Conservation (phyloP, 1,140 invertebrate genomes). For the Theocolax elegans region DNA sequence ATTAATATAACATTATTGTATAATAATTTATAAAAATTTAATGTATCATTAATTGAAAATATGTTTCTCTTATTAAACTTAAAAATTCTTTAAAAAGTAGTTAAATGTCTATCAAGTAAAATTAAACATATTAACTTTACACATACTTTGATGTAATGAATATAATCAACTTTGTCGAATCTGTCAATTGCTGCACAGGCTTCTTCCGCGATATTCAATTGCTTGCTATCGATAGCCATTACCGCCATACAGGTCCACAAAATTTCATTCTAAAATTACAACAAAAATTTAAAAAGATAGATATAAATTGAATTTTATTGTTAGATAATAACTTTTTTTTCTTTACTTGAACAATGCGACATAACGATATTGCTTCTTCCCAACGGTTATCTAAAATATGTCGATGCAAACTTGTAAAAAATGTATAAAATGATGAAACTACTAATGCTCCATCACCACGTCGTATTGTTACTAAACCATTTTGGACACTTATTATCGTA, state of each 20-base stretch:
- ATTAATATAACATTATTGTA: too few relatives aligned
- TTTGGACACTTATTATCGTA: slow-evolving; percentile 80
- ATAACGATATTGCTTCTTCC: slow-evolving; percentile 82
- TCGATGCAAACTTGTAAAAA: slow-evolving; percentile 74
- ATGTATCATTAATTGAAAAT: too few relatives aligned
- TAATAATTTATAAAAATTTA: too few relatives aligned
- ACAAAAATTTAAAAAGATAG: too few relatives aligned
- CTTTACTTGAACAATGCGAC: slow-evolving; percentile 79
- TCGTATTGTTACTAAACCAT: slow-evolving; percentile 81
- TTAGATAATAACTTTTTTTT: too few relatives aligned
- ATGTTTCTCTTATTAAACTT: too few relatives aligned
- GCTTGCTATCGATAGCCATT: slow-evolving; percentile 81
- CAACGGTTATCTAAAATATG: slow-evolving; percentile 74
- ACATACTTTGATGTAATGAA: slow-evolving; percentile 80
- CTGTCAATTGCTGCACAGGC: slow-evolving; percentile 92
- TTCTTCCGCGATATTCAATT: slow-evolving; percentile 88
- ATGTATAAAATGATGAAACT: slow-evolving; percentile 74
- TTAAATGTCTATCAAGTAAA: too few relatives aligned
- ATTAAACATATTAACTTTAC: background rate
- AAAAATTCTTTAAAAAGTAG: slow-evolving; percentile 1
- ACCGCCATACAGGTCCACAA: slow-evolving; percentile 93
- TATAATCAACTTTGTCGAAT: slow-evolving; percentile 91
- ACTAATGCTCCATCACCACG: slow-evolving; percentile 78
- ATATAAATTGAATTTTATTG: too few relatives aligned
- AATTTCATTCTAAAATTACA: slow-evolving; percentile 74